Percentiles rank a stretch among this genome's conserved stretches.
phyloP scores from a whole-genome alignment of 2,888 invertebrate genomes.

The Synergus laeviventris region DNA sequence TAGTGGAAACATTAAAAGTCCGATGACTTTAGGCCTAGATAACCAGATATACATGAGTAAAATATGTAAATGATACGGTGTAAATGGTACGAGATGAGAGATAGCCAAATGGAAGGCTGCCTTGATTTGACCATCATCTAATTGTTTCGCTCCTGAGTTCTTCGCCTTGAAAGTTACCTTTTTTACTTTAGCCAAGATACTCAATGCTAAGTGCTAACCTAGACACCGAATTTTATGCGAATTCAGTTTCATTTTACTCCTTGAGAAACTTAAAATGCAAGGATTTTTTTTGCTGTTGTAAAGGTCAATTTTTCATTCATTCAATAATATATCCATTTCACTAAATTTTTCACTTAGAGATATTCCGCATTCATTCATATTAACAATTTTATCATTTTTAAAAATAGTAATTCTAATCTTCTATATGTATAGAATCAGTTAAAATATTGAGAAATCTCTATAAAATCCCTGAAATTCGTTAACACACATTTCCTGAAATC shows the following conservation, averaged over 20 bases:
- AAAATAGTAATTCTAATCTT: too few species aligned
- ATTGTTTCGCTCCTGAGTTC: slow-evolving; percentile 22
- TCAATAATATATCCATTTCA: neutral
- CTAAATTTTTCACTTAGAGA: too few species aligned
- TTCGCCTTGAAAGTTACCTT: slow-evolving; percentile 23
- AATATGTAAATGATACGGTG: neutral
- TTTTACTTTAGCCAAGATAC: neutral
- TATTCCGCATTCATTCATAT: too few species aligned
- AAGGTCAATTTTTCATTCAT: neutral
- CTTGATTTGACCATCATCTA: slow-evolving; percentile 30
- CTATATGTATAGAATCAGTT: too few species aligned
- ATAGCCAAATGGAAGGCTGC: slow-evolving; percentile 17
- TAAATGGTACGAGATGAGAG: neutral
- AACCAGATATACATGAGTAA: neutral
- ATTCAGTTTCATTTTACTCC: slow-evolving; percentile 28
- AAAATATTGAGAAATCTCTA: too few species aligned
- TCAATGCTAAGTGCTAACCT: slow-evolving; percentile 30
- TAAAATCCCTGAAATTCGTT: too few species aligned
- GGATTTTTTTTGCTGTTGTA: neutral
- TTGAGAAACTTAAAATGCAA: neutral
- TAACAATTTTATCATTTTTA: too few species aligned
- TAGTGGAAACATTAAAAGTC: neutral
- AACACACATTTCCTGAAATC: too few species aligned
- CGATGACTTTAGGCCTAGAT: neutral
- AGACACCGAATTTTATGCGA: slow-evolving; percentile 28